Evolutionary conservation across 2,888 invertebrate species (phyloP).

Genomic region (Torymus texanus): DNA sequence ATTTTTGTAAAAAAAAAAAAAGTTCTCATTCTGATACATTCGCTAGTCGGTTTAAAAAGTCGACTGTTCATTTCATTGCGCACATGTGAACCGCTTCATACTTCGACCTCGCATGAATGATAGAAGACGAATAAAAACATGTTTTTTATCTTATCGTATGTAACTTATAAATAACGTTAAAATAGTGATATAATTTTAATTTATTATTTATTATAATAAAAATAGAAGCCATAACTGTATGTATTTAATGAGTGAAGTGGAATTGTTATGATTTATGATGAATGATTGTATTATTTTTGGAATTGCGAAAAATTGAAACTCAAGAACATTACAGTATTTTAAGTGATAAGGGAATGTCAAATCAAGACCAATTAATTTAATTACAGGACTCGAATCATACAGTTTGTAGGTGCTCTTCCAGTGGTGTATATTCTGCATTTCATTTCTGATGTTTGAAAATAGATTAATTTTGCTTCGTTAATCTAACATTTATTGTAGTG

Average conservation of each 20-base stretch:
- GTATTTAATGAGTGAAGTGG: slow-evolving; percentile 13
- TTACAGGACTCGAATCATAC: slow-evolving; percentile 1
- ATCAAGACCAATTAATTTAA: slow-evolving; percentile 8
- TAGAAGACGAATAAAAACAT: slow-evolving; percentile 16
- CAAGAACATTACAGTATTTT: slow-evolving; percentile 42
- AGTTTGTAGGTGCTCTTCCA: slow-evolving; percentile 29
- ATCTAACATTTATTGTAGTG: neutral
- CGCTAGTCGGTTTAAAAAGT: slow-evolving; percentile 6
- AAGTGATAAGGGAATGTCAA: slow-evolving; percentile 30
- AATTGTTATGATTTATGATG: slow-evolving; percentile 11
- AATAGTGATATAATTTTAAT: slow-evolving; percentile 48
- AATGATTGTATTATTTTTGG: slow-evolving; percentile 8
- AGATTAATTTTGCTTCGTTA: neutral
- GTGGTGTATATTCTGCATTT: neutral
- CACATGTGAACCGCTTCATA: slow-evolving; percentile 9
- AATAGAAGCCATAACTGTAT: slow-evolving; percentile 29
- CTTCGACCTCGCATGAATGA: slow-evolving; percentile 30
- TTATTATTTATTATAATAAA: slow-evolving; percentile 35
- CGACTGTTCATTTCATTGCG: slow-evolving; percentile 13
- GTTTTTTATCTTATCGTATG: slow-evolving; percentile 28
- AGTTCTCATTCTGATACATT: slow-evolving; percentile 32
- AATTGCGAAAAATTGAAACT: slow-evolving; percentile 18
- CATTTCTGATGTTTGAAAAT: slow-evolving; percentile 7
- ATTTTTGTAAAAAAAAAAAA: slow-evolving; percentile 51
- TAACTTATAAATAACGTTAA: slow-evolving; percentile 42